These are phyloP conservation scores for Drosophila vallismaia DNA, from an alignment of 2,888 invertebrate species.

Conservation along the genomic window DNA sequence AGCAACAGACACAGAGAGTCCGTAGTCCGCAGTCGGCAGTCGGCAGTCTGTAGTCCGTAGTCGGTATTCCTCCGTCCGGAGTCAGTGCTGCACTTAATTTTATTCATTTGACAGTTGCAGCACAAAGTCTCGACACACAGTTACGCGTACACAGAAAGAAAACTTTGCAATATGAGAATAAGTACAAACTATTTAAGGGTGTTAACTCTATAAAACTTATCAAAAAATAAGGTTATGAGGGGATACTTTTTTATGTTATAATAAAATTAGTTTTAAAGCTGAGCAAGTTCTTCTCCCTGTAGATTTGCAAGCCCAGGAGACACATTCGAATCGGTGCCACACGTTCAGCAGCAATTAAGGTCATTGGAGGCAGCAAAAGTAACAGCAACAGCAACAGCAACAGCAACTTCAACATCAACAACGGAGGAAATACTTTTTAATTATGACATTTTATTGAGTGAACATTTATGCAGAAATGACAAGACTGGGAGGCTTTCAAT, in stretches of 20 bases:
- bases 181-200: too few species aligned
- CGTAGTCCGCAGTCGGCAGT: too few species aligned
- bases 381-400: conserved; percentile 37
- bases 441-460: conserved; percentile 78
- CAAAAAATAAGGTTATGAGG: too few species aligned
- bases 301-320: conserved; percentile 22
- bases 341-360: conserved; percentile 76
- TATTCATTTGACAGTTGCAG: conserved; percentile 80
- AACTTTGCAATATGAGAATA: background rate
- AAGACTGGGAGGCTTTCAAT: conserved; percentile 45
- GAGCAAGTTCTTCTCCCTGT: background rate
- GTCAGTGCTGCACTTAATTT: conserved; percentile 79
- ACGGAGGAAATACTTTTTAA: conserved; percentile 68
- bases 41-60: background rate
- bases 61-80: conserved; percentile 32
- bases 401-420: conserved; percentile 8
- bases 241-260: too few species aligned
- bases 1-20: conserved; percentile 27
- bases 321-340: conserved; percentile 71
- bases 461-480: conserved; percentile 66
- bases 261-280: background rate
- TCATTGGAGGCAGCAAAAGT: conserved; percentile 60
- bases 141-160: conserved; percentile 29
- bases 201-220: too few species aligned
- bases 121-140: conserved; percentile 62